Evolutionary conservation across 2,888 invertebrate species (phyloP).

Genomic region (Quadriops clusia): DNA sequence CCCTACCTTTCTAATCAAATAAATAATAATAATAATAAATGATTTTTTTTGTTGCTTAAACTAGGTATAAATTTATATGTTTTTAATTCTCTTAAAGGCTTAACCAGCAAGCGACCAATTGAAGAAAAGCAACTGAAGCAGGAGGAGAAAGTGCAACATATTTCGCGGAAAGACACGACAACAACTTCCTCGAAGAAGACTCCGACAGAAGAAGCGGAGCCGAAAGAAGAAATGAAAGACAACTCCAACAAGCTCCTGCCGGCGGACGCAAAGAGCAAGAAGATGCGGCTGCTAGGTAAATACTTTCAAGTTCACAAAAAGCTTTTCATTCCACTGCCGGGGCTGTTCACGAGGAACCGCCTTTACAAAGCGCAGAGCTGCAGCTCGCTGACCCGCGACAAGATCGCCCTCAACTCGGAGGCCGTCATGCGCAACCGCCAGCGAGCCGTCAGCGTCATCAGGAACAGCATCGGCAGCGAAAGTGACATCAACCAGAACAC

Average conservation of each 20-base stretch:
- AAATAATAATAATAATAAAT: too few relatives aligned
- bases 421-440: constrained; percentile 33
- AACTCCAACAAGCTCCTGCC: constrained; percentile 25
- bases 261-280: constrained; percentile 36
- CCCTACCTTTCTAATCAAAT: too few relatives aligned
- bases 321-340: constrained; percentile 49
- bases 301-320: constrained; percentile 58
- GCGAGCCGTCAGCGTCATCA: constrained; percentile 35
- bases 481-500: constrained; percentile 44
- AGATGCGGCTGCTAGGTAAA: constrained; percentile 50
- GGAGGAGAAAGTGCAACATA: constrained; percentile 27
- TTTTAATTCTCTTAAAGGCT: too few relatives aligned
- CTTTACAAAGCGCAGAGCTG: constrained; percentile 52
- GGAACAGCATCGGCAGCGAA: constrained; percentile 32
- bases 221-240: constrained; percentile 23
- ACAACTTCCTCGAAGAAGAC: constrained; percentile 9
- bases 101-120: too few relatives aligned
- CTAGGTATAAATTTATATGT: too few relatives aligned
- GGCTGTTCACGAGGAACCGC: constrained; percentile 42
- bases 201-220: constrained; percentile 8
- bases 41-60: too few relatives aligned
- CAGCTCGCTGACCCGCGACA: constrained; percentile 45
- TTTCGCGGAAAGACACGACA: constrained; percentile 20
- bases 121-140: constrained; percentile 18
- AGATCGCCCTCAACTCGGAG: constrained; percentile 35